phyloP scores from a whole-genome alignment of 2,113 vertebrate genomes.

The Noturus placidus region DNA sequence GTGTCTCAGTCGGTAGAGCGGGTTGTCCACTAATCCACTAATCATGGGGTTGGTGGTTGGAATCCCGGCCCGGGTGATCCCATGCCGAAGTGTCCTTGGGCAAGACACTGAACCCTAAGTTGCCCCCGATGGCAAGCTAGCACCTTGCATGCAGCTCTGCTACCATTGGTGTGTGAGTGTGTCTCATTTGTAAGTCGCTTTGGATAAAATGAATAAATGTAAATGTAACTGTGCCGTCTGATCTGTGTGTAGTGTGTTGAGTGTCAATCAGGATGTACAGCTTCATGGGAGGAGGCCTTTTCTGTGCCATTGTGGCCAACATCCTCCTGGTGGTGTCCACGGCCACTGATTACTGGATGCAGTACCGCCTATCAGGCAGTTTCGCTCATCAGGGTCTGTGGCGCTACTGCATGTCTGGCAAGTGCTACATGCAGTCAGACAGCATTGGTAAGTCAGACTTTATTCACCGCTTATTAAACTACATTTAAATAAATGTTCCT shows the following conservation, averaged over 20 bases:
- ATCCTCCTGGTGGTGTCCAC: conserved; percentile 85
- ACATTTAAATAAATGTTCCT: not conserved
- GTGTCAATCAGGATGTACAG: conserved; percentile 81
- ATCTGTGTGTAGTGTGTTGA: conserved; percentile 50
- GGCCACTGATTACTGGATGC: conserved; percentile 91
- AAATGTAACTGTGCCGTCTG: not conserved
- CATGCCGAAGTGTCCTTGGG: too few relatives aligned
- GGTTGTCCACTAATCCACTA: too few relatives aligned
- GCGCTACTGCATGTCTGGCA: conserved; percentile 85
- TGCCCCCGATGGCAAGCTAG: too few relatives aligned
- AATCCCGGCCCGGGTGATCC: too few relatives aligned
- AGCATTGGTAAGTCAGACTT: conserved; percentile 78
- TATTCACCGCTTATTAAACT: not conserved
- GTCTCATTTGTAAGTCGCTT: too few relatives aligned
- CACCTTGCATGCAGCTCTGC: too few relatives aligned
- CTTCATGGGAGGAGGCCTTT: conserved; percentile 88
- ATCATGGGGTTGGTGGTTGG: too few relatives aligned
- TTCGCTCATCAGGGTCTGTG: conserved; percentile 88
- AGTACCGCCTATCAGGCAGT: conserved; percentile 82
- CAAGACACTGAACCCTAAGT: too few relatives aligned
- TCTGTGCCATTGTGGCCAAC: conserved; percentile 87
- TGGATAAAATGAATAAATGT: too few relatives aligned
- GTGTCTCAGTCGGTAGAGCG: too few relatives aligned
- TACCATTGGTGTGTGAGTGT: too few relatives aligned
- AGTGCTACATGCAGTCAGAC: conserved; percentile 86